These are phyloP conservation scores for Ophiodon elongatus DNA, from an alignment of 2,113 vertebrate species.

Conservation along the genomic window DNA sequence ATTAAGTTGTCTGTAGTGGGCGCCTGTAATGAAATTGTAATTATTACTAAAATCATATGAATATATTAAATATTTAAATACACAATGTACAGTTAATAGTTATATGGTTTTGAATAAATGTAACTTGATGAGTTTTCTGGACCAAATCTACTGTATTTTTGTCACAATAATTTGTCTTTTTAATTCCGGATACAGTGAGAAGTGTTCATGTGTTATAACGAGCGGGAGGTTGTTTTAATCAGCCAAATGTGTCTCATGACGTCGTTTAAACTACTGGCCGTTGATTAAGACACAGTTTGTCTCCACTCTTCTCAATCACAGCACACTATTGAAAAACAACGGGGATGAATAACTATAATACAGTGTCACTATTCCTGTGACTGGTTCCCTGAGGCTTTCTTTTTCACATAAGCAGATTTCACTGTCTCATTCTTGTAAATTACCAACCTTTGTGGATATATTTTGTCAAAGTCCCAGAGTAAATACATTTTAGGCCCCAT, in stretches of 20 bases:
- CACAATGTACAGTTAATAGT: constrained; percentile 77
- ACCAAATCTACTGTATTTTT: constrained; percentile 35
- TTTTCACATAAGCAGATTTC: neutral
- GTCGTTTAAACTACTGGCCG: constrained; percentile 6
- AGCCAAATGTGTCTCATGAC: neutral
- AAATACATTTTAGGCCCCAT: neutral
- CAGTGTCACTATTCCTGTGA: constrained; percentile 1
- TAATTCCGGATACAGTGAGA: neutral
- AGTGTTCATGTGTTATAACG: neutral
- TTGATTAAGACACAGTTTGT: neutral
- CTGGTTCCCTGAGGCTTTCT: neutral
- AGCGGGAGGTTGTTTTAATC: neutral
- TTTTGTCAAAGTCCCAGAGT: neutral
- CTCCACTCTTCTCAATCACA: neutral
- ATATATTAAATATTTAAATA: constrained; percentile 52
- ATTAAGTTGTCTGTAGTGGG: constrained; percentile 72
- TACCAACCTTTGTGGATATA: neutral
- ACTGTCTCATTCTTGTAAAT: neutral
- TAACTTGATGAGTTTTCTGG: constrained; percentile 68
- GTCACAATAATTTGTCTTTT: constrained; percentile 7
- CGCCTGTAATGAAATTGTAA: constrained; percentile 79
- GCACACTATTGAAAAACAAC: neutral
- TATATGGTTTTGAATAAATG: constrained; percentile 80
- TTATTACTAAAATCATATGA: constrained; percentile 74
- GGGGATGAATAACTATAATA: neutral